A percentile compares a stretch with the other conserved stretches of the same genome.
phyloP scores from a whole-genome alignment of 1,140 invertebrate species.

The Luehdorfia chinensis region DNA sequence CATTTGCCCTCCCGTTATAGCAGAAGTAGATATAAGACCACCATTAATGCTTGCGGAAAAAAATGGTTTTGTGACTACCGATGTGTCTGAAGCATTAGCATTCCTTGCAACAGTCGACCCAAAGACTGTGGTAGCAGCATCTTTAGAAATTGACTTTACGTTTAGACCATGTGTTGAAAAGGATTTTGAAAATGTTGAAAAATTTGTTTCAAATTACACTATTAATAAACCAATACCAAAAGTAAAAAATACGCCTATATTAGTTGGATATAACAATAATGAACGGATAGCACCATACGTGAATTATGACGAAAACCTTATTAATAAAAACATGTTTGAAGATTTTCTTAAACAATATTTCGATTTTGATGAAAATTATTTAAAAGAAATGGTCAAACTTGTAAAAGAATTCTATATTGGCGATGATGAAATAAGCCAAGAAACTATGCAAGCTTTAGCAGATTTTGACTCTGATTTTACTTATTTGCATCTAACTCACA shows the following conservation, averaged over 20 bases:
- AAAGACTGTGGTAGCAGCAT: slow-evolving; percentile 1
- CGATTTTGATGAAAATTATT: slow-evolving; percentile 19
- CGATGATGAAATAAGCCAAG: slow-evolving; percentile 20
- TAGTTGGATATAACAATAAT: slow-evolving; percentile 31
- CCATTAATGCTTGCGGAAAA: slow-evolving; percentile 12
- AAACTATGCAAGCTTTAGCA: slow-evolving; percentile 21
- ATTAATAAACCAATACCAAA: slow-evolving; percentile 27
- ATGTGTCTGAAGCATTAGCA: slow-evolving; percentile 5
- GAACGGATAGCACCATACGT: slow-evolving; percentile 20
- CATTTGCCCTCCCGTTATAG: slow-evolving; percentile 11
- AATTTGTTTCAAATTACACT: slow-evolving; percentile 29
- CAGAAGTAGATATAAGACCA: slow-evolving; percentile 5
- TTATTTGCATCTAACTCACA: slow-evolving; percentile 34
- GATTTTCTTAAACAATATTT: slow-evolving; percentile 24
- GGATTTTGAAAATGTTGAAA: slow-evolving; percentile 18
- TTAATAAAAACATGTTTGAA: slow-evolving; percentile 22
- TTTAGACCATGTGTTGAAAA: slow-evolving; percentile 21
- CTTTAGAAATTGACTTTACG: background rate
- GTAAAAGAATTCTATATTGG: slow-evolving; percentile 38
- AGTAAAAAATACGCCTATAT: slow-evolving; percentile 29
- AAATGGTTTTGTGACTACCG: slow-evolving; percentile 11
- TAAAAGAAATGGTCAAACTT: slow-evolving; percentile 16
- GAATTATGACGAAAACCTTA: slow-evolving; percentile 20
- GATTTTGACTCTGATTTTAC: slow-evolving; percentile 34
- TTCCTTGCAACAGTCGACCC: slow-evolving; percentile 12